A percentile compares a stretch with the other conserved stretches of the same genome.
These are phyloP conservation scores for Hydrozoanthus tunicans DNA, from an alignment of 64 coral and sea anemone species.

Conservation along the genomic window DNA sequence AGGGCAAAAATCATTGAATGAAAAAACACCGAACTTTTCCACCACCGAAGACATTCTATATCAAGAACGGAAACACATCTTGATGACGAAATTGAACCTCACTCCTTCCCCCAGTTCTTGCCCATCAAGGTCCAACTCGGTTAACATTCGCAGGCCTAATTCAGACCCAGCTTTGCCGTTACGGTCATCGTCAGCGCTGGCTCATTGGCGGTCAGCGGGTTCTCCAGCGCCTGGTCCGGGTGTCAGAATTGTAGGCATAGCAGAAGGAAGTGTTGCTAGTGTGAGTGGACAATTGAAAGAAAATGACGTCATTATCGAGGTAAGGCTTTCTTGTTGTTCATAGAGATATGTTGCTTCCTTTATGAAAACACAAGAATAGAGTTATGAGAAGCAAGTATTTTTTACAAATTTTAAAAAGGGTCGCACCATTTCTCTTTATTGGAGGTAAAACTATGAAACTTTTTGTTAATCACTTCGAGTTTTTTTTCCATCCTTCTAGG, in stretches of 20 bases:
- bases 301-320: conserved; percentile 92
- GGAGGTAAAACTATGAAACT: too few species aligned
- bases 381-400: too few species aligned
- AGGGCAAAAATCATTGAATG: not conserved
- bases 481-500: too few species aligned
- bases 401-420: too few species aligned
- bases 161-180: conserved; percentile 10
- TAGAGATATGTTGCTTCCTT: not conserved
- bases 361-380: not conserved
- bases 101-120: conserved; percentile 11
- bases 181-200: conserved; percentile 61
- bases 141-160: not conserved
- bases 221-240: conserved; percentile 66
- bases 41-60: conserved; percentile 27
- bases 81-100: conserved; percentile 26
- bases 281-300: conserved; percentile 28
- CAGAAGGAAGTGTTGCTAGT: conserved; percentile 69
- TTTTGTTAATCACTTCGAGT: too few species aligned
- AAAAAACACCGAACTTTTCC: not conserved
- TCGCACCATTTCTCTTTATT: too few species aligned
- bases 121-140: conserved; percentile 50
- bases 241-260: conserved; percentile 79
- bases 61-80: conserved; percentile 49
- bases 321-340: not conserved
- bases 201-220: conserved; percentile 59